A percentile compares a stretch with the other conserved stretches of the same genome.
Conservation (phyloP, 2,888 invertebrate genomes). For the Lymantria monacha region DNA sequence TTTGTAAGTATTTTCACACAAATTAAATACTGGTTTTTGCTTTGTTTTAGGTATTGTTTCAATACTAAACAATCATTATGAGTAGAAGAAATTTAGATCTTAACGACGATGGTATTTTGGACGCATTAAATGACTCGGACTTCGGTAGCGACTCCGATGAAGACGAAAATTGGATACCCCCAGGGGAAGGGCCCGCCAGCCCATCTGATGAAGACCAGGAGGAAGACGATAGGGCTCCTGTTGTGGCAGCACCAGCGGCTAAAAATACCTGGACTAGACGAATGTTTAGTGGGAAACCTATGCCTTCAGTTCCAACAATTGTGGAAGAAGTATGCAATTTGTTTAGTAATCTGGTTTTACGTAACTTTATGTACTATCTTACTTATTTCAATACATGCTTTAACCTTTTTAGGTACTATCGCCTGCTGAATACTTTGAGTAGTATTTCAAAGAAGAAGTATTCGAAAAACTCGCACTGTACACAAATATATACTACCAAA, state of each 20-base stretch:
- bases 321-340: constrained; percentile 5
- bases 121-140: no score
- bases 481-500: no score
- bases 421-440: constrained; percentile 6
- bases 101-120: no score
- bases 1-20: constrained; percentile 6
- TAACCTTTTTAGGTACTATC: constrained; percentile 3
- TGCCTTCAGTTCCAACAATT: constrained; percentile 7
- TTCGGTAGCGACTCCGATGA: no score
- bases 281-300: constrained; percentile 8
- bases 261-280: constrained; percentile 7
- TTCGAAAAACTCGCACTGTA: no score
- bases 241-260: constrained; percentile 8
- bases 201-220: constrained; percentile 11
- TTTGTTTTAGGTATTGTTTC: constrained; percentile 8
- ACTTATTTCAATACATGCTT: neutral
- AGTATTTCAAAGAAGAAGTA: constrained; percentile 3
- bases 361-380: no score
- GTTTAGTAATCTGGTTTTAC: constrained; percentile 2
- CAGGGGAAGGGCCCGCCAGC: constrained; percentile 6
- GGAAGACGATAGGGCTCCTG: constrained; percentile 7
- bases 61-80: no score
- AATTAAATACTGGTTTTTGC: constrained; percentile 4
- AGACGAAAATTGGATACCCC: no score
- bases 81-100: no score